Base-by-base conservation (phyloP, 2,888 invertebrate genomes). In the Cephus sareptanus region DNA sequence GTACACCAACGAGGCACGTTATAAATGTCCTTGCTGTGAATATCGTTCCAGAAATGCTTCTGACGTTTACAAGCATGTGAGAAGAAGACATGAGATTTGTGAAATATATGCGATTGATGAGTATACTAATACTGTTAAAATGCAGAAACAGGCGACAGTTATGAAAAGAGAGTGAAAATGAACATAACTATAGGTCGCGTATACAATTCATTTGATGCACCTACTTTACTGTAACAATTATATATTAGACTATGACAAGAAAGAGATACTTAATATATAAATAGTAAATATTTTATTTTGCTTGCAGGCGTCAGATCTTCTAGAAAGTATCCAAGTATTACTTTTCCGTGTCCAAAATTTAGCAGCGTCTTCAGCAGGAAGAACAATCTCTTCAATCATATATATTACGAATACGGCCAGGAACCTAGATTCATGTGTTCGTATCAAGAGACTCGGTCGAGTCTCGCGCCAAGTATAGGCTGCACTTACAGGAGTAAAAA, bases 1-100 rank as follows among this genome's bases (percentile, higher is more conserved):
- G 77, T 91, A 90, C 77, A 88, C 88, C 6, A 87, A 88, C 79
- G 80, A 81, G 40, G 88, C 90, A 13, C 84, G 87, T 37, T 90
- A 89, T 81, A 84, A 85, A 34, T 90, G 90, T 79, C 89, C 89
- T 0, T 85, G 87, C 76, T 90, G 90, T 76, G 79, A 77, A 12
- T 88, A 89, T 79, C 80, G 87, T 9, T 84, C 87, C 3, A 83
- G 81, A 31, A 88, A 89, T 69, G 87, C 88, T 33, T 87, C 88
- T 23, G 87, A 89, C 77, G 83, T 89, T 1, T 86, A 87, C 0
- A 83, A 85, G 34, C 90, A 90, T 77, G 85, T 89, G 6, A 80
- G 85, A 6, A 87, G 85, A 37, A 83, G 83, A 31, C 88, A 88
- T 81, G 84, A 87, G 0, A 87, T 80, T 69, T 78, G 75, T 23